Percentiles rank a stretch among this genome's conserved stretches.
Conservation (phyloP, 23 tunicate genomes). For the Botrylloides violaceus region DNA sequence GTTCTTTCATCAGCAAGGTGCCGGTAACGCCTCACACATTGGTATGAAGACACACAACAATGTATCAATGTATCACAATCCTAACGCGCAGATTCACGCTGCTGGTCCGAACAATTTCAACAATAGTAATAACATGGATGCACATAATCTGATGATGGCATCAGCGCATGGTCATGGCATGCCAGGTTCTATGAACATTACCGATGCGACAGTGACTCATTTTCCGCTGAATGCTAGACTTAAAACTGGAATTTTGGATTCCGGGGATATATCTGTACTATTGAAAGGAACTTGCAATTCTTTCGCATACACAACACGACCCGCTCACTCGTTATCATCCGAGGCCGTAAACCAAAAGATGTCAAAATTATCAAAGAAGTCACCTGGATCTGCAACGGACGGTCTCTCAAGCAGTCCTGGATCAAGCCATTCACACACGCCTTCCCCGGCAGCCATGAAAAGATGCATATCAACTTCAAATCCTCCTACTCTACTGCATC, state of each 20-base stretch:
- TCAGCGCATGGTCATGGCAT: neutral
- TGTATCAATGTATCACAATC: constrained; percentile 1
- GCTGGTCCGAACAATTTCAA: constrained; percentile 32
- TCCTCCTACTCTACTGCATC: constrained; percentile 26
- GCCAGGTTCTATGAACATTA: neutral
- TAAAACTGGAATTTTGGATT: constrained; percentile 24
- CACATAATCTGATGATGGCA: neutral
- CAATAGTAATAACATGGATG: constrained; percentile 11
- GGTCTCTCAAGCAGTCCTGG: constrained; percentile 53
- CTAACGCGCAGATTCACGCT: constrained; percentile 1
- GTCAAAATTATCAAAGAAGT: constrained; percentile 38
- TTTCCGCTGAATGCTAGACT: constrained; percentile 15
- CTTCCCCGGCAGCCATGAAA: constrained; percentile 50
- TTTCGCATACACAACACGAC: neutral
- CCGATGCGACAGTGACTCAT: constrained; percentile 16
- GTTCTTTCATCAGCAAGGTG: neutral
- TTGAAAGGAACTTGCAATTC: constrained; percentile 51
- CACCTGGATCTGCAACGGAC: constrained; percentile 66
- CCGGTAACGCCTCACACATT: neutral
- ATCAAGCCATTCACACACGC: constrained; percentile 35
- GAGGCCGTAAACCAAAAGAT: constrained; percentile 3
- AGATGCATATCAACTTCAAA: constrained; percentile 14
- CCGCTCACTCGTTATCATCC: neutral
- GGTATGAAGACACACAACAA: neutral
- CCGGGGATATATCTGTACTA: constrained; percentile 55